Evolutionary conservation across 1,140 invertebrate genomes (phyloP).

Genomic region (Macrostomum lignano): DNA sequence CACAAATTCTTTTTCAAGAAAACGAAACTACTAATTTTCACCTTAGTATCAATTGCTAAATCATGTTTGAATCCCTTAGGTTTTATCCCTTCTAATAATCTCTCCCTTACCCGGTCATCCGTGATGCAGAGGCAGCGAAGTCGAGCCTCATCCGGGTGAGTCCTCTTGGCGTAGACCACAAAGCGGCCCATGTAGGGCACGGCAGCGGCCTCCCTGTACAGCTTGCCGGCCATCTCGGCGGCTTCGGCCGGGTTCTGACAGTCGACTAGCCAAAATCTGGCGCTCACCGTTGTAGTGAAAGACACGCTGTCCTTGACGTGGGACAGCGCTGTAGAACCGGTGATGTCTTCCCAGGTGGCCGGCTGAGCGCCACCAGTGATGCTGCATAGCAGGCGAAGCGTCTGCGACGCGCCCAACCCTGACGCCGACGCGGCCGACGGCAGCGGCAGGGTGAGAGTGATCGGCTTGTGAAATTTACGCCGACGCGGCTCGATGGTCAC

Average conservation of each 20-base stretch:
- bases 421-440: slow-evolving; percentile 47
- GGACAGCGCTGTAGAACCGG: slow-evolving; percentile 75
- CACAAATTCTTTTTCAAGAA: too few species aligned
- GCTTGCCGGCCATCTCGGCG: slow-evolving; percentile 82
- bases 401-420: background rate
- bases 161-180: slow-evolving; percentile 73
- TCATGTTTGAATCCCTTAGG: too few species aligned
- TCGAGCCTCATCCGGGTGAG: slow-evolving; percentile 57
- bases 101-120: slow-evolving; percentile 85
- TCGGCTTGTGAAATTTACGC: slow-evolving; percentile 84
- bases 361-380: slow-evolving; percentile 51
- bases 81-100: too few species aligned
- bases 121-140: slow-evolving; percentile 82
- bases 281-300: slow-evolving; percentile 84
- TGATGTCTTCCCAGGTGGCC: slow-evolving; percentile 92
- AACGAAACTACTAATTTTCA: background rate
- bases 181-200: slow-evolving; percentile 89
- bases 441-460: slow-evolving; percentile 72
- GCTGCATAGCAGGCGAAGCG: slow-evolving; percentile 7
- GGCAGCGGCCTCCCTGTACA: slow-evolving; percentile 76
- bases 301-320: slow-evolving; percentile 86
- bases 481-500: slow-evolving; percentile 78
- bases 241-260: slow-evolving; percentile 69
- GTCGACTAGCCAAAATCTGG: slow-evolving; percentile 81
- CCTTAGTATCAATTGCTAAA: too few species aligned